Evolutionary conservation across 1,140 invertebrate genomes (phyloP), one percentile per base, ranked within the genome.

Genomic region (Halictus rubicundus): DNA sequence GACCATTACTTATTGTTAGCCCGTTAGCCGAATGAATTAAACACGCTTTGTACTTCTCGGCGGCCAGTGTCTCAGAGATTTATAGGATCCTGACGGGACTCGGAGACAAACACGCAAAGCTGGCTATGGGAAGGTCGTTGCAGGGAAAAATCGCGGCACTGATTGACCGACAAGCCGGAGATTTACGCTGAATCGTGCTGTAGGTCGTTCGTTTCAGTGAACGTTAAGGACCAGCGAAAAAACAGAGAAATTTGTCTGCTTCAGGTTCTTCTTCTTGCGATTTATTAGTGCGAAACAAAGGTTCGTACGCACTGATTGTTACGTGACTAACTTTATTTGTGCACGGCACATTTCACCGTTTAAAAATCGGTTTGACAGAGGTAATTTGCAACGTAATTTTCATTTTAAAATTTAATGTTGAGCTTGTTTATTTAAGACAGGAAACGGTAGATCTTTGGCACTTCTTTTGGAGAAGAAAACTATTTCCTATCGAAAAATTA

Each of bases 11-110:
- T 52, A n/a, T 57, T 23, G n/a, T 57, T 57, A 73, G 49, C 37
- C 32, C 42, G 42, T 46, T 78, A 73, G 49, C 37, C 32, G 77
- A 79, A 73, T 59, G 77, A 79, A 79, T 79, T 65, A 74, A 79
- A 49, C 57, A 69, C 21, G 54, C 42, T 46, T 39, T 25, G 65
- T 54, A 0, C 57, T n/a, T 78, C 72, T 52, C 32, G 10, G 19
- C 4, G 60, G 21, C 46, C 32, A 16, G 27, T 21, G 52, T 59
- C 23, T 75, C 16, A 54, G 6, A 49, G 74, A 76, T 68, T 76
- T 76, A 69, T 76, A 1, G 52, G 21, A 69, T 46, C 25, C 46
- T 4, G 61, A 54, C 52, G 63, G 32, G 32, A 37, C 49, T 21
- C 46, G 42, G 42, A 16, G 72, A 74, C 72, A 74, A 65, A 65